A percentile compares a stretch with the other conserved stretches of the same genome.
Evolutionary conservation across 2,797 vertebrate genomes (phyloP).

Genomic region (Ibycter americanus): DNA sequence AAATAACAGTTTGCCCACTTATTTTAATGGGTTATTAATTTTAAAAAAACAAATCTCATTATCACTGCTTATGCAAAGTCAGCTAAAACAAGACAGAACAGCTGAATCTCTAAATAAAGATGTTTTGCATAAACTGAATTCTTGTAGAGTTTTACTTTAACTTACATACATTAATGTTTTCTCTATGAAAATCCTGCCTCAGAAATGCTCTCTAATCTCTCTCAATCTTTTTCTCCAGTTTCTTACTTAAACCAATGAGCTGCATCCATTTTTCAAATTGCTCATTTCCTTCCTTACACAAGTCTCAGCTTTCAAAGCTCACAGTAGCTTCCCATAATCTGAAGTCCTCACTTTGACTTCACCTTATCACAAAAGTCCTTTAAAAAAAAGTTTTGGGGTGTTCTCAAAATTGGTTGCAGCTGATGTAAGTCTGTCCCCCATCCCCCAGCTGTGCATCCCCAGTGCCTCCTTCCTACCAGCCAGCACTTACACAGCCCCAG

Average conservation of each 20-base stretch:
- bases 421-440: accelerated
- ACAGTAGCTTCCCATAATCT: neutral
- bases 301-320: neutral
- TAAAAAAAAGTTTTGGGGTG: neutral
- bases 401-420: neutral
- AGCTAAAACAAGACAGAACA: neutral
- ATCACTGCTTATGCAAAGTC: neutral
- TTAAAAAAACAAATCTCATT: neutral
- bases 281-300: neutral
- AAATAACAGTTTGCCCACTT: neutral
- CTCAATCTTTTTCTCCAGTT: neutral
- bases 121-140: neutral
- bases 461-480: neutral
- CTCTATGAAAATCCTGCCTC: neutral
- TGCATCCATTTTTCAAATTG: neutral
- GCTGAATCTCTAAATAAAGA: neutral
- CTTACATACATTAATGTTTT: neutral
- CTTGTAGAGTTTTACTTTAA: neutral
- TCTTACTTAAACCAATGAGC: neutral
- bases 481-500: neutral
- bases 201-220: neutral
- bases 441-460: too few relatives aligned
- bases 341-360: neutral
- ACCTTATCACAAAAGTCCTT: neutral
- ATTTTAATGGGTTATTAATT: neutral